Evolutionary conservation across 2,888 invertebrate species (phyloP).

Genomic region (Andricus curvator): DNA sequence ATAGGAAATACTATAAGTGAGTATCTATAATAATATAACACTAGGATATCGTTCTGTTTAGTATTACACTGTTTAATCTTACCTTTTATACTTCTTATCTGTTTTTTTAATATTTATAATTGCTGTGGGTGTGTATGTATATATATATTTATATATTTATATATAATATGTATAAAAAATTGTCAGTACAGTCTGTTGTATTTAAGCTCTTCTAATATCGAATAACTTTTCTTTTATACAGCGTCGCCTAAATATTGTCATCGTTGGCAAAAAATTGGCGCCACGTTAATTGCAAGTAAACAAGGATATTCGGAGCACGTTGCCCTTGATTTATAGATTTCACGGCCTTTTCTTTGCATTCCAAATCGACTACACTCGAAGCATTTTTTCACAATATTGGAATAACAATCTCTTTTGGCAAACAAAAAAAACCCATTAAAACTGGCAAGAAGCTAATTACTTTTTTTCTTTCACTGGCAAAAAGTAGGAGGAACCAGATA

Average conservation of each 20-base stretch:
- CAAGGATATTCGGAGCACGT: constrained; percentile 33
- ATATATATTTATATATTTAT: constrained; percentile 61
- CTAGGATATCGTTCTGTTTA: constrained; percentile 64
- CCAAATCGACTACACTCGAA: constrained; percentile 6
- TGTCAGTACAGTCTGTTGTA: constrained; percentile 71
- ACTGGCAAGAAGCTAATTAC: constrained; percentile 17
- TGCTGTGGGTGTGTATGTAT: constrained; percentile 56
- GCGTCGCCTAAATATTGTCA: constrained; percentile 69
- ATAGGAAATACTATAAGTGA: constrained; percentile 65
- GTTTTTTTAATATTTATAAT: constrained; percentile 58
- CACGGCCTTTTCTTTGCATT: background rate
- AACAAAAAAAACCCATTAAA: background rate
- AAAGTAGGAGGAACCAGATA: background rate
- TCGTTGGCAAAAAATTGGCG: constrained; percentile 59
- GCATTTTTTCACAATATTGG: background rate
- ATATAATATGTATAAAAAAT: constrained; percentile 62
- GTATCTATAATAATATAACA: constrained; percentile 56
- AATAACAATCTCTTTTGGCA: background rate
- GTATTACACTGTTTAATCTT: constrained; percentile 63
- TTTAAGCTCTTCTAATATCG: constrained; percentile 70
- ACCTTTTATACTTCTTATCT: constrained; percentile 51
- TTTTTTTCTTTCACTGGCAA: constrained; percentile 3
- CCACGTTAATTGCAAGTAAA: constrained; percentile 34
- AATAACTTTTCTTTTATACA: constrained; percentile 58
- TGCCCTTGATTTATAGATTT: constrained; percentile 29